These are phyloP conservation scores for Anguilla obscura DNA, from an alignment of 2,797 vertebrate species.

Conservation along the genomic window DNA sequence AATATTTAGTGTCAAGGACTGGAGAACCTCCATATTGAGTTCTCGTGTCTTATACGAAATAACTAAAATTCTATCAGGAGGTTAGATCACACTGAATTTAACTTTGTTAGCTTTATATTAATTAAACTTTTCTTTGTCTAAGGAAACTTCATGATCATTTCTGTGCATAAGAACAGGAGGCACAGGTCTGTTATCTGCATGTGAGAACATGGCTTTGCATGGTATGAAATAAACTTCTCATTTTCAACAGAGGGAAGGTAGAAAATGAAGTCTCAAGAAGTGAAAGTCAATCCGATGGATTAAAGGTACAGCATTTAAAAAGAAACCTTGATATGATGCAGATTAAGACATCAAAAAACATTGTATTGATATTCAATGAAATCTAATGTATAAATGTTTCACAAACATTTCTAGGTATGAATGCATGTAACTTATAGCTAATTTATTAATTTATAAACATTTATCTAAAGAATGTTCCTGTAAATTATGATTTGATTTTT, in stretches of 20 bases:
- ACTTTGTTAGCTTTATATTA: background rate
- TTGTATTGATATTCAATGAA: background rate
- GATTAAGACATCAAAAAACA: background rate
- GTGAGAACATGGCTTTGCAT: background rate
- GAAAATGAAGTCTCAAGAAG: constrained; percentile 37
- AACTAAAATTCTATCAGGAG: background rate
- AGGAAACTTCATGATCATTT: background rate
- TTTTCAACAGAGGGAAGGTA: constrained; percentile 50
- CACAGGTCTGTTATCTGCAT: background rate
- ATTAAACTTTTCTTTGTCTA: background rate
- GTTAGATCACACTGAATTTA: background rate
- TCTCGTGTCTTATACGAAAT: background rate
- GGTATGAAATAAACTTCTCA: constrained; percentile 12
- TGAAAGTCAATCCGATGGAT: constrained; percentile 48
- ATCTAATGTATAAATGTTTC: background rate
- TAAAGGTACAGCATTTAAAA: constrained; percentile 53
- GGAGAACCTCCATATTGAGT: background rate
- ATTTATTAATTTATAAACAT: background rate
- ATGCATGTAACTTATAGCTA: background rate
- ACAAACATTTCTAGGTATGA: background rate
- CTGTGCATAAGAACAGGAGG: too few species aligned
- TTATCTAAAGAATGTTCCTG: background rate
- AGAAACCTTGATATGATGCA: background rate
- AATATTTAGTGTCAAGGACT: background rate
- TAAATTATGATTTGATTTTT: background rate